Base-by-base conservation (phyloP, 2,797 vertebrate genomes). In the Acanthurus leucopareius region DNA sequence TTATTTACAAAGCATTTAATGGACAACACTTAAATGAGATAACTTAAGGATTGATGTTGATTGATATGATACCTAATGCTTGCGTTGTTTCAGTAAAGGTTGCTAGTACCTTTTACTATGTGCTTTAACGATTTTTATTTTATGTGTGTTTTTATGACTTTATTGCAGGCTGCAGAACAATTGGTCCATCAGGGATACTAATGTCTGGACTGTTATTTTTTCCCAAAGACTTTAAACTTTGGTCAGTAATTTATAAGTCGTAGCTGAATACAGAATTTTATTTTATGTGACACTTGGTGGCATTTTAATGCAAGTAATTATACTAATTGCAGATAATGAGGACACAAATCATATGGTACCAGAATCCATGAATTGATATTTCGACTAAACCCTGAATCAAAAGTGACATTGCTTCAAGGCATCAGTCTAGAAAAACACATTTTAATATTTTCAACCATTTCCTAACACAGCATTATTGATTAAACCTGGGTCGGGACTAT, bases 141-240 rank as follows among this genome's bases (percentile, higher is more conserved):
- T 75, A 68, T 75, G 51, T 83, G 59, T 82, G 52, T 77, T 80
- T 85, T 90, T 82, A 84, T 80, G 75, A 53, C 83, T 80, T 82
- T 73, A 82, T 83, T 82, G 75, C 77, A 49, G 69, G 57, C 78
- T 64, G 47, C 58, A 69, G 76, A 82, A 77, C 68, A 73, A 73
- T 66, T 45, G 56, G 22, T 64, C 84, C 75, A 69, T 38, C 0
- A 51, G 77, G 73, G 40, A 61, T 53, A 9, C 22, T 58, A 53
- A 77, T 32, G 32, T 81, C 52, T 74, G 40, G 3, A 49, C 58
- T 45, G 38, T 40, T 83, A 35, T 45, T 16, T 79, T 35, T 80
- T 49, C 3, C 47, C 22, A 15, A 69, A 68, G 61, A 71, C 58
- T 20, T 58, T 51, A 71, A 84, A 58, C 40, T n/a, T 19, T 53